phyloP scores from a whole-genome alignment of 2,113 vertebrate genomes.

The Cyprichromis sp. region DNA sequence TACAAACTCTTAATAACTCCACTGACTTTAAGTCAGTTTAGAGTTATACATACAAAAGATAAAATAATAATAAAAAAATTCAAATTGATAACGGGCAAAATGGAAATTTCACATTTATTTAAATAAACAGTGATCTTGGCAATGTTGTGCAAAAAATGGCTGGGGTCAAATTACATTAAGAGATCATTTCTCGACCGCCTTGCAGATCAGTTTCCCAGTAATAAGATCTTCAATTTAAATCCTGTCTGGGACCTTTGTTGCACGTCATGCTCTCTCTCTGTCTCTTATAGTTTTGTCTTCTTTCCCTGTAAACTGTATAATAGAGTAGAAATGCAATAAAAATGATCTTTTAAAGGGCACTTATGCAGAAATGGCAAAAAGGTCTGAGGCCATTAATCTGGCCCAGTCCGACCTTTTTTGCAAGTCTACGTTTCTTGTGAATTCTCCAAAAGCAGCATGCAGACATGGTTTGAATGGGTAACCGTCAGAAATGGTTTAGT shows the following conservation, averaged over 20 bases:
- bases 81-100: not conserved
- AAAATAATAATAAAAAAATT: not conserved
- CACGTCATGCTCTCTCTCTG: not conserved
- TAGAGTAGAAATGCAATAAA: slow-evolving; percentile 6
- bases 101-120: not conserved
- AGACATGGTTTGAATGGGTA: not conserved
- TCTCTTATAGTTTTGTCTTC: not conserved
- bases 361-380: not conserved
- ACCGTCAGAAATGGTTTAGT: not conserved
- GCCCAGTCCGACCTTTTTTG: not conserved
- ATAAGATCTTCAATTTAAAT: not conserved
- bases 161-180: not conserved
- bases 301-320: not conserved
- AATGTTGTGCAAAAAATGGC: not conserved
- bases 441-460: not conserved
- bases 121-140: not conserved
- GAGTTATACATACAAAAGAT: not conserved
- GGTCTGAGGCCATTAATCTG: not conserved
- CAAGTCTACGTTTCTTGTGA: not conserved
- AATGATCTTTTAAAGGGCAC: slow-evolving; percentile 8
- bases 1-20: not conserved
- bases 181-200: not conserved
- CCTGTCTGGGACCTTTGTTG: not conserved
- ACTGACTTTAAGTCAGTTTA: not conserved
- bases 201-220: not conserved